Evolutionary conservation across 2,113 vertebrate species (phyloP), one percentile per base, ranked within the genome.

Genomic region (Ornithorhynchus anatinus): DNA sequence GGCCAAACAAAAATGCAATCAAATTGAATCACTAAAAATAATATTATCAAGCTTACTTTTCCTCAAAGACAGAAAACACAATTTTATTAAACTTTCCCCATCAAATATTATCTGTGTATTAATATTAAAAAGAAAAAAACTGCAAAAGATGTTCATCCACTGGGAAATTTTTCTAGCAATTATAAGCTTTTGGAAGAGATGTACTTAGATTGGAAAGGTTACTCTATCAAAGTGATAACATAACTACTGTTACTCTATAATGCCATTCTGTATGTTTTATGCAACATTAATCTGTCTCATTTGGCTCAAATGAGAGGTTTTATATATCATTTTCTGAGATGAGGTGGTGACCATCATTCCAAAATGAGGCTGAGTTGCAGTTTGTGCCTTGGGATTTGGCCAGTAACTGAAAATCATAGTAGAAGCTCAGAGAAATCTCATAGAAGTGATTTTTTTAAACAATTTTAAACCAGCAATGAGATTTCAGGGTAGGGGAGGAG

Each of bases 261-360:
- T 71, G 69, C 69, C 76, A 50, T 61, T 25, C 11, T 82, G 53
- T 74, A 68, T 71, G 69, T 61, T 79, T 71, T 74, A 78, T 74
- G 75, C 78, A 77, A 74, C 81, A 74, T 81, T 81, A 81, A 79
- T 71, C 72, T 69, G 50, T 65, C 70, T 84, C 40, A 0, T 77
- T 84, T 58, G 73, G 65, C 58, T 77, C 81, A 84, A 54, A 54
- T 65, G 75, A 81, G 50, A 68, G 75, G 50, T 77, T 81, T 81
- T 79, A 79, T 85, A 75, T 65, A 69, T 74, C 69, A 61, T 58
- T 71, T 33, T 25, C 54, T 42, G 65, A 54, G 68, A 48, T 20
- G 69, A 68, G 71, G 3, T 39, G 40, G 65, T 54, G 77, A 59
- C 53, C 66, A 23, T 67, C 56, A 74, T 48, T 37, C 13, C 37